phyloP scores from a whole-genome alignment of 1,140 invertebrate species.

The Eciton burchellii region DNA sequence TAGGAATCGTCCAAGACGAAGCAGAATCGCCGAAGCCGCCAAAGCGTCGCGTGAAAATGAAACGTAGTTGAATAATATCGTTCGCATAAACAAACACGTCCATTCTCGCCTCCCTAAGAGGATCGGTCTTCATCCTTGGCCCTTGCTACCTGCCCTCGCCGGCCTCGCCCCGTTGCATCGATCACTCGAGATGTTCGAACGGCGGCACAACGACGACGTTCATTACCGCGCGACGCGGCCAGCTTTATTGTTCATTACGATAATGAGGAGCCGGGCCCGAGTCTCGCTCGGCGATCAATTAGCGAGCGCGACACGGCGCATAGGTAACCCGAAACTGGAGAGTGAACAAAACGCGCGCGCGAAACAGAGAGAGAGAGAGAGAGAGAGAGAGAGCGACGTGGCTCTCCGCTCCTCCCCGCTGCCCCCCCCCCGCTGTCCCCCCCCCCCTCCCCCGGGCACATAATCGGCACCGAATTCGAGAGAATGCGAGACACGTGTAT shows the following conservation, averaged over 20 bases:
- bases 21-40: neutral
- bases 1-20: too few relatives aligned
- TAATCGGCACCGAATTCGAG: slow-evolving; percentile 80
- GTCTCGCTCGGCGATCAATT: slow-evolving; percentile 73
- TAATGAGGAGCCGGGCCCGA: slow-evolving; percentile 66
- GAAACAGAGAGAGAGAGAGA: neutral
- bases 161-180: neutral
- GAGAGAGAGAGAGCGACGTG: slow-evolving; percentile 7
- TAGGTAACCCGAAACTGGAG: slow-evolving; percentile 70
- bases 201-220: slow-evolving; percentile 24
- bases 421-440: neutral
- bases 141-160: neutral
- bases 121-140: neutral
- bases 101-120: neutral
- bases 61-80: neutral
- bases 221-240: slow-evolving; percentile 54
- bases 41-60: neutral
- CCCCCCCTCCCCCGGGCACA: slow-evolving; percentile 48
- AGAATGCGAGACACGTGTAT: slow-evolving; percentile 80
- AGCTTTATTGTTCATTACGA: slow-evolving; percentile 74
- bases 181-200: slow-evolving; percentile 26
- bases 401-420: slow-evolving; percentile 10
- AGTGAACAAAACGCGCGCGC: slow-evolving; percentile 63
- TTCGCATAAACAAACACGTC: neutral
- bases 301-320: slow-evolving; percentile 48